A percentile compares a stretch with the other conserved stretches of the same genome.
Evolutionary conservation across 2,113 vertebrate species (phyloP).

Genomic region (Platycercus adscitus): DNA sequence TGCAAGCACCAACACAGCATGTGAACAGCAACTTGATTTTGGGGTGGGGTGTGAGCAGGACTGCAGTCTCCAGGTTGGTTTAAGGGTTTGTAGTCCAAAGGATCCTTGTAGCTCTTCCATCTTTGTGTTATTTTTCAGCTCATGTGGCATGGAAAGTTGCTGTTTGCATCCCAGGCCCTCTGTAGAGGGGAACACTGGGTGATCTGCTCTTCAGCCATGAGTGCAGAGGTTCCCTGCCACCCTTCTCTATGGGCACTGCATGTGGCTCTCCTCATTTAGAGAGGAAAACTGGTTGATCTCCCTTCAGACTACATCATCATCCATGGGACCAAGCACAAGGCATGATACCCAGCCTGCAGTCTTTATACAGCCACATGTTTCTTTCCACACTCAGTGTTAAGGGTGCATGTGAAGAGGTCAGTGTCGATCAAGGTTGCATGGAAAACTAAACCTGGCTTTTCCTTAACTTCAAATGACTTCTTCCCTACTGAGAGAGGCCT

Average conservation of each 20-base stretch:
- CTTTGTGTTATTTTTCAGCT: not conserved
- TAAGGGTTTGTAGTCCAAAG: not conserved
- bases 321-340: not conserved
- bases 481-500: not conserved
- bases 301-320: not conserved
- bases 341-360: not conserved
- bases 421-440: not conserved
- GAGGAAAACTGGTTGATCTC: not conserved
- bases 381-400: not conserved
- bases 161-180: not conserved
- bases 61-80: not conserved
- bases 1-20: not conserved
- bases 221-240: not conserved
- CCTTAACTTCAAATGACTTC: not conserved
- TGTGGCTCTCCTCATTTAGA: not conserved
- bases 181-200: rapidly evolving
- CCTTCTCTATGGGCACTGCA: not conserved
- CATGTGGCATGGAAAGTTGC: not conserved
- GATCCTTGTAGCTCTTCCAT: not conserved
- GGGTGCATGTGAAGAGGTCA: not conserved
- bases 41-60: rapidly evolving
- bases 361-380: rapidly evolving
- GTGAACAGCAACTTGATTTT: not conserved
- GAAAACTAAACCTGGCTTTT: conserved; percentile 12
- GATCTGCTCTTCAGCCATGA: not conserved